These are phyloP conservation scores for Aquatica leii DNA, from an alignment of 2,888 invertebrate species.

Conservation along the genomic window DNA sequence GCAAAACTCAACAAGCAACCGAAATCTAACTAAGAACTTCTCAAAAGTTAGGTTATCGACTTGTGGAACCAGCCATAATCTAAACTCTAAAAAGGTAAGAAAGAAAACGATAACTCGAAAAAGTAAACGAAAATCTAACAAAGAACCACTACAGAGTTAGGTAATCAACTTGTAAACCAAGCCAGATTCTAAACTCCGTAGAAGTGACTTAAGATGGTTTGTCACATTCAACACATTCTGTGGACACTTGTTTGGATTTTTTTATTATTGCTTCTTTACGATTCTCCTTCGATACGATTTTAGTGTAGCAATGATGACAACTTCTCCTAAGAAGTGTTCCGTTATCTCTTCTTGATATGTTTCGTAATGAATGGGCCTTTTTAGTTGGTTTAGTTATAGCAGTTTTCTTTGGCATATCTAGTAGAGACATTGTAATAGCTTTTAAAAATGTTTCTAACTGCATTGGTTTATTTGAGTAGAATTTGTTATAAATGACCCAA, in stretches of 20 bases:
- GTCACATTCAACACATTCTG: slow-evolving; percentile 10
- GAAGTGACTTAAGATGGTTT: too few species aligned
- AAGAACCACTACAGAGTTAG: too few species aligned
- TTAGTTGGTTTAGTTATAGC: slow-evolving; percentile 5
- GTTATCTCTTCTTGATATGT: neutral
- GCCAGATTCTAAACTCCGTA: too few species aligned
- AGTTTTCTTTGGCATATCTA: neutral
- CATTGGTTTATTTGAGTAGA: slow-evolving; percentile 9
- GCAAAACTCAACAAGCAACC: too few species aligned
- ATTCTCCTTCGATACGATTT: neutral
- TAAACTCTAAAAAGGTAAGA: too few species aligned
- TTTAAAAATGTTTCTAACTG: neutral
- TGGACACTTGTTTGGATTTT: slow-evolving; percentile 11
- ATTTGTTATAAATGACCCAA: slow-evolving; percentile 11
- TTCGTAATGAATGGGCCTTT: slow-evolving; percentile 4
- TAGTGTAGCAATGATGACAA: slow-evolving; percentile 2
- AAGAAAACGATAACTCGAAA: too few species aligned
- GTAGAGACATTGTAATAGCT: slow-evolving; percentile 2
- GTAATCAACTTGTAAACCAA: too few species aligned
- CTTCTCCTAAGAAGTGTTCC: slow-evolving; percentile 7
- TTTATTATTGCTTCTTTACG: slow-evolving; percentile 11
- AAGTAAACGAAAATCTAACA: too few species aligned
- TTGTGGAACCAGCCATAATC: too few species aligned
- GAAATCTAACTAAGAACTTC: too few species aligned
- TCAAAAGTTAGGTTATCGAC: too few species aligned